Base-by-base conservation (phyloP, 1,140 invertebrate species). In the Drosophila quadrilineata region DNA sequence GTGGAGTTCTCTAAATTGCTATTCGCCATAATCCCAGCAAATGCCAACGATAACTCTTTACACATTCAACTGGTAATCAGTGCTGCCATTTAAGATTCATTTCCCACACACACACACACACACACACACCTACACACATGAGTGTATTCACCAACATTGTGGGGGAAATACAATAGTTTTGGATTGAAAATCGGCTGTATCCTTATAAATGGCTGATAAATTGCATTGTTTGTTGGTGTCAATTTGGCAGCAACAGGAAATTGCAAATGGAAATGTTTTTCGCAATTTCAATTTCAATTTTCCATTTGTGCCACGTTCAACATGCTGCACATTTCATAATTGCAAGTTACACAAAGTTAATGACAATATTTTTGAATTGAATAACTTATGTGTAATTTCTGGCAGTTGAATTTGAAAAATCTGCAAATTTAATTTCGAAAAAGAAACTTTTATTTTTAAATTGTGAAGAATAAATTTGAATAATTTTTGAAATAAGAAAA, bases 301-400 rank as follows among this genome's bases (percentile, higher is more conserved):
- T n/a, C n/a, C n/a, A n/a, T n/a, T n/a, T n/a, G n/a, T 14, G 24
- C 10, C 35, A 29, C 38, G 22, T 45, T 45, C 38, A 54, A 62
- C 43, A 60, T 52, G 46, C n/a, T n/a, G n/a, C n/a, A n/a, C 28
- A 60, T 35, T 43, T 31, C 21, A 52, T 60, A 60, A 60, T 52
- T 60, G 46, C 48, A 45, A 28, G 29, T 26, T 41, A 17, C 14
- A 33, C 28, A 31, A 36, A 38, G 14, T 16, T 12, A 49, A 22
- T 60, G 26, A n/a, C 12, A 8, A 22, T 46, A 38, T 48, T 33
- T 28, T 12, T 3, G 5, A 17, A 10, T 28, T 24, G 3, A 43
- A 26, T 24, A 43, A 43, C 3, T 43, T n/a, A 43, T 24, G 24
- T n/a, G n/a, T n/a, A n/a, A n/a, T n/a, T n/a, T n/a, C n/a, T n/a